A percentile compares a stretch with the other conserved stretches of the same genome.
phyloP scores from a whole-genome alignment of 2,797 vertebrate genomes.

The Rhinoraja longicauda region DNA sequence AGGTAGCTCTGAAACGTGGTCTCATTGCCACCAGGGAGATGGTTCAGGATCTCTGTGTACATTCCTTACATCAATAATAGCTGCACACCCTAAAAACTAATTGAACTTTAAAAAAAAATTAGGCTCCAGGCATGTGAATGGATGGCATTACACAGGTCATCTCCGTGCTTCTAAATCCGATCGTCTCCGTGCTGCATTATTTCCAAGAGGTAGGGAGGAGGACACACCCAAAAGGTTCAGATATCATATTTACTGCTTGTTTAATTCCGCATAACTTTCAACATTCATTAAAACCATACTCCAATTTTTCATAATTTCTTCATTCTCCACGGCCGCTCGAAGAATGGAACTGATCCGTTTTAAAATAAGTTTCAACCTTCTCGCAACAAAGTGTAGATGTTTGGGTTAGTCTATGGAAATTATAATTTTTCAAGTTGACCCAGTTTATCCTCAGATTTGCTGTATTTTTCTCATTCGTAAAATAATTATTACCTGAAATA shows the following conservation, averaged over 20 bases:
- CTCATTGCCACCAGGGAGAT: not conserved
- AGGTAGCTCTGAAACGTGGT: not conserved
- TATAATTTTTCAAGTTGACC: not conserved
- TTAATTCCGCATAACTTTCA: not conserved
- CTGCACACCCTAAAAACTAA: not conserved
- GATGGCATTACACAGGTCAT: not conserved
- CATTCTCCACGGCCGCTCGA: not conserved
- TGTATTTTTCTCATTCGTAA: not conserved
- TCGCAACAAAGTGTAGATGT: not conserved
- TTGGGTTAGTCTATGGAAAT: not conserved
- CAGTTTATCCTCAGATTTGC: not conserved
- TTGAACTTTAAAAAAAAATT: slow-evolving; percentile 2
- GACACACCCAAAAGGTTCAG: slow-evolving; percentile 17
- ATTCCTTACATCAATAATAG: not conserved
- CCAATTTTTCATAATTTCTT: not conserved
- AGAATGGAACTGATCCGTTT: not conserved
- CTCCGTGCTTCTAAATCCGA: not conserved
- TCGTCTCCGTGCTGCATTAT: not conserved
- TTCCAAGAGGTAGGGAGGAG: not conserved
- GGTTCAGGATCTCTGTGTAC: not conserved
- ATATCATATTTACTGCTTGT: not conserved
- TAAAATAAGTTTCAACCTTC: not conserved
- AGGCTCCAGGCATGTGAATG: not conserved
- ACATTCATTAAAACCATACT: not conserved
- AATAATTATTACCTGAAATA: not conserved